These are phyloP conservation scores for Rotaria sp. DNA, from an alignment of 2,888 invertebrate species.

Conservation along the genomic window DNA sequence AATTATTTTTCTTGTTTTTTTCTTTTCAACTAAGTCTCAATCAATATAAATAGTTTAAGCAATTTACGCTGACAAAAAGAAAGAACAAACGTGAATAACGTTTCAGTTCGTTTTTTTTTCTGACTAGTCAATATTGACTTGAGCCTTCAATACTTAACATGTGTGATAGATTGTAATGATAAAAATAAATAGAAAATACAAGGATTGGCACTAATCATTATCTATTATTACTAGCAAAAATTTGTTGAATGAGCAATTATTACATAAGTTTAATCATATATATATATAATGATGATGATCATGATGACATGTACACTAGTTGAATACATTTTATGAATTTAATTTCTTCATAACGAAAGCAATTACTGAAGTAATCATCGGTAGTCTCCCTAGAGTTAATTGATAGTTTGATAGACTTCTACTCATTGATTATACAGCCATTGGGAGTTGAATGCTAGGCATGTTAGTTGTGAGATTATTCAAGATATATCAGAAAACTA, in stretches of 20 bases:
- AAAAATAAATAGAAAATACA: background rate
- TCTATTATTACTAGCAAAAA: background rate
- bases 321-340: background rate
- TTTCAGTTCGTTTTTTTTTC: background rate
- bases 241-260: background rate
- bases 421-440: background rate
- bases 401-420: too few relatives aligned
- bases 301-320: background rate
- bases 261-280: too few relatives aligned
- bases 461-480: too few relatives aligned
- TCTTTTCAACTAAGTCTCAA: background rate
- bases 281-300: too few relatives aligned
- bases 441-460: too few relatives aligned
- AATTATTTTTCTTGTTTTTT: background rate
- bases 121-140: background rate
- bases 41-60: background rate
- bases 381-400: background rate
- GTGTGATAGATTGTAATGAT: background rate
- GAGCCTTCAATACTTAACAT: background rate
- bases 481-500: too few relatives aligned
- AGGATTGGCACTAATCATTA: background rate
- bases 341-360: background rate
- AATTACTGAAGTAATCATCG: background rate
- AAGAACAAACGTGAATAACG: background rate
- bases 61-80: background rate